These are phyloP conservation scores for Thereva nobilitata DNA, from an alignment of 2,888 invertebrate species.

Conservation along the genomic window DNA sequence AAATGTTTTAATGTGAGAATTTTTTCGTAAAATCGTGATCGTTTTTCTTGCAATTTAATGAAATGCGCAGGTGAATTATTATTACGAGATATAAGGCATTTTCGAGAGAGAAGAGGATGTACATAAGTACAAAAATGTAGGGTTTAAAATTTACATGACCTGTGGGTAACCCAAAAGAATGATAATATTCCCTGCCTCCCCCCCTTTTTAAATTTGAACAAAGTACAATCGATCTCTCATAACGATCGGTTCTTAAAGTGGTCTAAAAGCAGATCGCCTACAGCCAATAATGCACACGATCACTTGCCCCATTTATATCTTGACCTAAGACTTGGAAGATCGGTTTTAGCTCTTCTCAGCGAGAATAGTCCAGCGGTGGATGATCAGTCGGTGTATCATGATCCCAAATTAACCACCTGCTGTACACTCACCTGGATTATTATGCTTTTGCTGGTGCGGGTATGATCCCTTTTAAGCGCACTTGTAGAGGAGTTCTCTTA, in stretches of 20 bases:
- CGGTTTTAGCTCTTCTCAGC: not conserved
- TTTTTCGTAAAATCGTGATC: too few species aligned
- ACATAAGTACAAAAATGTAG: too few species aligned
- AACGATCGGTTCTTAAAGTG: not conserved
- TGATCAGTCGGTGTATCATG: not conserved
- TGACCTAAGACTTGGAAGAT: not conserved
- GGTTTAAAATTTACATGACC: too few species aligned
- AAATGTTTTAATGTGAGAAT: too few species aligned
- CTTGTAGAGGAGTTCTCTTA: not conserved
- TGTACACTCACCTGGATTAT: not conserved
- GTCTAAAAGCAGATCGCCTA: not conserved
- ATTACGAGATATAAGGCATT: too few species aligned
- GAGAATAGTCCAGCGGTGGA: not conserved
- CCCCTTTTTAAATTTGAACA: too few species aligned
- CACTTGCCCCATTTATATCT: not conserved
- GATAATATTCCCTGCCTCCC: too few species aligned
- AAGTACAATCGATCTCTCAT: too few species aligned
- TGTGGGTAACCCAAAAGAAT: too few species aligned
- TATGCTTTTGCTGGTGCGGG: not conserved
- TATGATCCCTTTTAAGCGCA: not conserved
- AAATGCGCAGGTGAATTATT: too few species aligned
- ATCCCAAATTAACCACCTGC: conserved; percentile 12
- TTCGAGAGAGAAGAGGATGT: too few species aligned
- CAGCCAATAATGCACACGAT: conserved; percentile 3
- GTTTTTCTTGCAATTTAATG: too few species aligned